Conservation (phyloP, 2,888 invertebrate genomes). For the Lasioglossum morio region DNA sequence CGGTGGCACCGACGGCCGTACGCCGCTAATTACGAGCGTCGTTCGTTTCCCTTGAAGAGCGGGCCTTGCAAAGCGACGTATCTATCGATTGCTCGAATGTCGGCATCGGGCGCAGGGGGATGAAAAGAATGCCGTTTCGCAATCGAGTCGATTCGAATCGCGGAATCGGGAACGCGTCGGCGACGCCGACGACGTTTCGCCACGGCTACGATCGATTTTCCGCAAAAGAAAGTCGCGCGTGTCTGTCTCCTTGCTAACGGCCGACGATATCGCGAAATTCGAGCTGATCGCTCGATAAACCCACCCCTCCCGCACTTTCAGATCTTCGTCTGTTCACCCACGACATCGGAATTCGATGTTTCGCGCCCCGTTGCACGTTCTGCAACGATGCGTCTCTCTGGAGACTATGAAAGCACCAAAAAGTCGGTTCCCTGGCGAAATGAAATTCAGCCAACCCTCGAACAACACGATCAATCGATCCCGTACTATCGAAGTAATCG, state of each 20-base stretch:
- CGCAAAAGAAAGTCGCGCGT: slow-evolving; percentile 16
- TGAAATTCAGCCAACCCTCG: not conserved
- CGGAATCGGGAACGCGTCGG: slow-evolving; percentile 17
- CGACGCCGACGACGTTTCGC: not conserved
- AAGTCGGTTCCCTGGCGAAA: not conserved
- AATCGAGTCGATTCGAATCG: not conserved
- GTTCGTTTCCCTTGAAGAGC: slow-evolving; percentile 29
- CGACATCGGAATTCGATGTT: not conserved
- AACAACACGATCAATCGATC: not conserved
- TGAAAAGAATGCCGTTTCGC: slow-evolving; percentile 52
- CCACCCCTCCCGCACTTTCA: not conserved
- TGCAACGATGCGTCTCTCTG: not conserved
- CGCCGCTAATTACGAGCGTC: slow-evolving; percentile 17
- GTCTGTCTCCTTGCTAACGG: not conserved
- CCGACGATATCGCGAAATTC: slow-evolving; percentile 11
- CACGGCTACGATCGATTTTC: slow-evolving; percentile 20
- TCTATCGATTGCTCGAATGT: slow-evolving; percentile 40
- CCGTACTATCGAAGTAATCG: not conserved
- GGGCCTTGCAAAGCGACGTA: not conserved
- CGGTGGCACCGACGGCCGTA: not conserved
- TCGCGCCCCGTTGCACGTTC: not conserved
- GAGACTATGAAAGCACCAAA: not conserved
- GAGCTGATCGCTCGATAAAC: slow-evolving; percentile 5
- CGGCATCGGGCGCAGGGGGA: slow-evolving; percentile 48
- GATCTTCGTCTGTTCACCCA: not conserved